Percentiles rank a stretch among this genome's conserved stretches.
Conservation (phyloP, 2,113 vertebrate species). For the Prinia subflava region DNA sequence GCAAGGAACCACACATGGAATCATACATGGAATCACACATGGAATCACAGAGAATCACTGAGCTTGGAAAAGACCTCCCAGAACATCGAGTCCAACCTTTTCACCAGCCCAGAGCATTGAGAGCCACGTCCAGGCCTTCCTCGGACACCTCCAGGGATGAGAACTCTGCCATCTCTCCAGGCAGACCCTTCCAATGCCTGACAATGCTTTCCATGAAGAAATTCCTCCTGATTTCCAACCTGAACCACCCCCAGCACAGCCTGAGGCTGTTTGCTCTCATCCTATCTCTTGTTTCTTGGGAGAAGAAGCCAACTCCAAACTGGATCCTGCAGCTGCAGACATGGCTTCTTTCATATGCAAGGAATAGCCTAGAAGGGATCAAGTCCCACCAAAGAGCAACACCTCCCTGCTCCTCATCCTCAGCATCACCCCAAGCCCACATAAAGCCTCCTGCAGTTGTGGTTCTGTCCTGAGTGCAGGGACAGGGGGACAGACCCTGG, state of each 20-base stretch:
- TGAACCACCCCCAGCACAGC: neutral
- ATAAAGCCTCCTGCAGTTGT: neutral
- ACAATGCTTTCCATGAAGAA: neutral
- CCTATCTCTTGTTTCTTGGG: neutral
- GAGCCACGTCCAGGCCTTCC: neutral
- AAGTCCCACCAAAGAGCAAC: neutral
- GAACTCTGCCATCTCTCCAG: too few species aligned
- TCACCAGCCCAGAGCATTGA: neutral
- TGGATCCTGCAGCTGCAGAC: neutral
- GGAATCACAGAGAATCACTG: neutral
- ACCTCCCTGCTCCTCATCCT: neutral
- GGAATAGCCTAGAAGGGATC: rapidly evolving
- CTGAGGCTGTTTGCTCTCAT: neutral
- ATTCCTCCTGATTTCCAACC: neutral
- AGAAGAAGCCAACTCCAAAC: neutral
- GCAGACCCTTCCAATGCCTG: neutral
- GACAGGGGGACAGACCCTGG: rapidly evolving
- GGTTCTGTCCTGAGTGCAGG: rapidly evolving
- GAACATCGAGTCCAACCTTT: rapidly evolving
- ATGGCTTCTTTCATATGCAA: rapidly evolving
- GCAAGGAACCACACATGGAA: neutral
- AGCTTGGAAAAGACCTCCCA: neutral
- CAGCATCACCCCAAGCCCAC: neutral
- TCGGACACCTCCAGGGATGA: neutral
- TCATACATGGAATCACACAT: neutral